These are phyloP conservation scores for Zosterops borbonicus DNA, from an alignment of 2,113 vertebrate genomes.

Conservation along the genomic window DNA sequence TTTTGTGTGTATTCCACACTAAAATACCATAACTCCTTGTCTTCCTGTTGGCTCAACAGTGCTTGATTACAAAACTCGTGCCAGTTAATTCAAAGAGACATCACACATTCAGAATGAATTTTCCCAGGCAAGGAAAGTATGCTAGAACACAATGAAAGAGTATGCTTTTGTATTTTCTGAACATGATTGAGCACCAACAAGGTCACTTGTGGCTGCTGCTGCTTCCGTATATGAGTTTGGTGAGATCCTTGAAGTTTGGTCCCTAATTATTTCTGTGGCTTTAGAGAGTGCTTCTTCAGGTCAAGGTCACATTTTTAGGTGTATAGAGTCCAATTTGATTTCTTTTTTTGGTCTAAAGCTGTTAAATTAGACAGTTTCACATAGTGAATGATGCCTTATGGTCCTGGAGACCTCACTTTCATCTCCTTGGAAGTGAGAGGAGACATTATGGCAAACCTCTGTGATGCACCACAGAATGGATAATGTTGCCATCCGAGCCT, in stretches of 20 bases:
- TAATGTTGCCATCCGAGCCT: background rate
- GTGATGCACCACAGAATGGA: background rate
- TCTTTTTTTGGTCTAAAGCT: background rate
- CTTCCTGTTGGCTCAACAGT: constrained; percentile 48
- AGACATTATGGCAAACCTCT: background rate
- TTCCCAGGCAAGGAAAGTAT: background rate
- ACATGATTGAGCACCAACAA: background rate
- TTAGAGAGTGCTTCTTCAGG: background rate
- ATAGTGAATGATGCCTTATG: background rate
- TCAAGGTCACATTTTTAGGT: background rate
- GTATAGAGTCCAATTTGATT: background rate
- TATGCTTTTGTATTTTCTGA: background rate
- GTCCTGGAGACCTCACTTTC: background rate
- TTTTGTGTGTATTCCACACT: background rate
- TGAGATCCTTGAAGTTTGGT: background rate
- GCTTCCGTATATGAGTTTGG: background rate
- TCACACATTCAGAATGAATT: constrained; percentile 11
- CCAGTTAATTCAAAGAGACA: constrained; percentile 12
- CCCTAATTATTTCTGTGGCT: background rate
- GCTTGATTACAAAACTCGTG: constrained; percentile 28
- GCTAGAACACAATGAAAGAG: background rate
- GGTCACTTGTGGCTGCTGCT: constrained; percentile 1
- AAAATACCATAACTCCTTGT: background rate
- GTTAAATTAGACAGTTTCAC: background rate
- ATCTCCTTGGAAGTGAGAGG: background rate